These are phyloP conservation scores for Tenebrio molitor DNA, from an alignment of 1,140 invertebrate genomes.

Conservation along the genomic window DNA sequence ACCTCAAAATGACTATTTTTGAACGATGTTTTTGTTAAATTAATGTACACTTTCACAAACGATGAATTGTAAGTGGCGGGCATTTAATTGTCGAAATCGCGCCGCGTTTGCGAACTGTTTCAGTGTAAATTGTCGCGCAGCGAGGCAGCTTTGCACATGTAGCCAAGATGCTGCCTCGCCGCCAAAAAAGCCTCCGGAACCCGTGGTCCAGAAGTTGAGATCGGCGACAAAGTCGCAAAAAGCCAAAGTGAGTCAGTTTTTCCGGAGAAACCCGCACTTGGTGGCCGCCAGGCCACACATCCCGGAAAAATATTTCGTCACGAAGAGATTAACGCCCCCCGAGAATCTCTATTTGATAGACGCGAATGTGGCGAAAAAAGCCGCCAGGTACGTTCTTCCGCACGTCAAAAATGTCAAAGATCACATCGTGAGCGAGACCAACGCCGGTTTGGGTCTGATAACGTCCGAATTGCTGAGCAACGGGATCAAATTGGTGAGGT, in stretches of 20 bases:
- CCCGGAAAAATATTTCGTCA: conserved; percentile 15
- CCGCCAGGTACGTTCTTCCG: conserved; percentile 54
- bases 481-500: conserved; percentile 49
- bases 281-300: not conserved
- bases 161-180: no score
- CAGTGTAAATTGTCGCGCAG: no score
- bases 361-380: conserved; percentile 50
- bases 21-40: no score
- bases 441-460: conserved; percentile 61
- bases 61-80: no score
- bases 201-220: no score
- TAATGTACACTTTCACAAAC: no score
- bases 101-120: no score
- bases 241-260: not conserved
- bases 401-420: conserved; percentile 46
- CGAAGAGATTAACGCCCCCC: conserved; percentile 11
- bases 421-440: conserved; percentile 59
- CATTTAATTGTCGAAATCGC: no score
- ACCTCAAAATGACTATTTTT: not conserved
- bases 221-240: not conserved
- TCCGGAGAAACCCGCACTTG: not conserved
- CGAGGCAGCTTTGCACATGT: no score
- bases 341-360: conserved; percentile 56
- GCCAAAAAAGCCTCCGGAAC: no score
- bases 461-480: conserved; percentile 56